phyloP scores from a whole-genome alignment of 2,888 invertebrate species.

The Parochlus steinenii region DNA sequence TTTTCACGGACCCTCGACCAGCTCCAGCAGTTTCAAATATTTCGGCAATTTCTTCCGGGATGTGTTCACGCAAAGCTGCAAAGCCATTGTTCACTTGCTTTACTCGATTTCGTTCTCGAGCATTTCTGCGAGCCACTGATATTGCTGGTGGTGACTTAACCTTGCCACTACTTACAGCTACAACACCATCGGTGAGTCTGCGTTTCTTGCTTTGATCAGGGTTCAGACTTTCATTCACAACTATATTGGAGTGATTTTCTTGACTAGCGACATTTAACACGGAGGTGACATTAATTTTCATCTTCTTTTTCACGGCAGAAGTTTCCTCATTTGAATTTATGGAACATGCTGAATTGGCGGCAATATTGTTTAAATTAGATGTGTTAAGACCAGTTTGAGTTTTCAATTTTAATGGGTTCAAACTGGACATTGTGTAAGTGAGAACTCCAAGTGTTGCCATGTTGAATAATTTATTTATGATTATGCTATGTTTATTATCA shows the following conservation, averaged over 20 bases:
- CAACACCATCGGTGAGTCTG: slow-evolving; percentile 9
- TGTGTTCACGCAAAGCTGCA: slow-evolving; percentile 70
- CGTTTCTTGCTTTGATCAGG: slow-evolving; percentile 22
- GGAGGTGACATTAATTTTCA: too few species aligned
- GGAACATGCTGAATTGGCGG: too few species aligned
- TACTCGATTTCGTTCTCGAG: slow-evolving; percentile 81
- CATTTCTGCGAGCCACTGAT: slow-evolving; percentile 77
- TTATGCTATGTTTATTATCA: too few species aligned
- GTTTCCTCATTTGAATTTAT: too few species aligned
- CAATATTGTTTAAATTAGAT: slow-evolving; percentile 12
- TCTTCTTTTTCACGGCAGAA: too few species aligned
- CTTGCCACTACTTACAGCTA: background rate
- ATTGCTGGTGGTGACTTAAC: slow-evolving; percentile 46
- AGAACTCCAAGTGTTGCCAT: slow-evolving; percentile 26
- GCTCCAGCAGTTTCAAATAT: slow-evolving; percentile 48
- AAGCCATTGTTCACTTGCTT: slow-evolving; percentile 87
- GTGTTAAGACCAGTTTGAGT: slow-evolving; percentile 15
- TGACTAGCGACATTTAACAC: too few species aligned
- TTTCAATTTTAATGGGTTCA: slow-evolving; percentile 18
- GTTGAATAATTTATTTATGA: too few species aligned
- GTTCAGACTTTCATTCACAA: background rate
- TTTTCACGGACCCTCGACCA: slow-evolving; percentile 54
- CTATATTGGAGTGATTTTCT: background rate
- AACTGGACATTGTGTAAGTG: slow-evolving; percentile 22
- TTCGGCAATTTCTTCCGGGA: slow-evolving; percentile 65